Evolutionary conservation across 2,888 invertebrate species (phyloP).

Genomic region (Leuctra nigra): DNA sequence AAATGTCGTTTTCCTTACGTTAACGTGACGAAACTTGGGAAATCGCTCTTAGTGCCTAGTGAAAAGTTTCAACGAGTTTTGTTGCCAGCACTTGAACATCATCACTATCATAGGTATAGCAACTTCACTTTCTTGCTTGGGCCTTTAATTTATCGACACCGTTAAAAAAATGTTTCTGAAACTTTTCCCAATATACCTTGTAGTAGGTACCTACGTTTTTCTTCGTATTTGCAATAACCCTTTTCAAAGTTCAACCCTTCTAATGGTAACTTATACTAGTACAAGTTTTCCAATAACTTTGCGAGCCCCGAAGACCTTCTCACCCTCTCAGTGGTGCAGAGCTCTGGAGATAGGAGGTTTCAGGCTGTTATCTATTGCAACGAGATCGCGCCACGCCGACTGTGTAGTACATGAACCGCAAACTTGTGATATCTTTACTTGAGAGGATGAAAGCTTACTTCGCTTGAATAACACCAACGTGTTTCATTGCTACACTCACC

Average conservation of each 20-base stretch:
- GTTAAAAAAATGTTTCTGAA: not conserved
- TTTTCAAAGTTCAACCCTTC: not conserved
- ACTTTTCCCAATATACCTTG: slow-evolving; percentile 7
- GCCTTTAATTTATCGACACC: not conserved
- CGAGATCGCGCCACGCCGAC: no score
- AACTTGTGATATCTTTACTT: no score
- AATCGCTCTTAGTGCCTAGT: no score
- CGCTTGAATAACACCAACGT: no score
- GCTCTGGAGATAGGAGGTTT: not conserved
- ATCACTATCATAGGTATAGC: not conserved
- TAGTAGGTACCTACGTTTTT: not conserved
- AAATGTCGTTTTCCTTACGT: not conserved
- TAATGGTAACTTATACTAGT: not conserved
- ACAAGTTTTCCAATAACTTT: slow-evolving; percentile 14
- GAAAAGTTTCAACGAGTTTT: not conserved
- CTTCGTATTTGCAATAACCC: slow-evolving; percentile 8
- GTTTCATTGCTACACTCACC: no score
- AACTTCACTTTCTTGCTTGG: not conserved
- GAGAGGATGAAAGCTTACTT: no score
- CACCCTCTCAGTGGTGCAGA: not conserved
- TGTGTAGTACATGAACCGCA: no score
- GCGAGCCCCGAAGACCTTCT: slow-evolving; percentile 1
- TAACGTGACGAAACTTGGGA: not conserved
- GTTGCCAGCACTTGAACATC: not conserved
- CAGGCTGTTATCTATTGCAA: not conserved